Evolutionary conservation across 2,888 invertebrate species (phyloP).

Genomic region (Harpagoxenus sublaevis): DNA sequence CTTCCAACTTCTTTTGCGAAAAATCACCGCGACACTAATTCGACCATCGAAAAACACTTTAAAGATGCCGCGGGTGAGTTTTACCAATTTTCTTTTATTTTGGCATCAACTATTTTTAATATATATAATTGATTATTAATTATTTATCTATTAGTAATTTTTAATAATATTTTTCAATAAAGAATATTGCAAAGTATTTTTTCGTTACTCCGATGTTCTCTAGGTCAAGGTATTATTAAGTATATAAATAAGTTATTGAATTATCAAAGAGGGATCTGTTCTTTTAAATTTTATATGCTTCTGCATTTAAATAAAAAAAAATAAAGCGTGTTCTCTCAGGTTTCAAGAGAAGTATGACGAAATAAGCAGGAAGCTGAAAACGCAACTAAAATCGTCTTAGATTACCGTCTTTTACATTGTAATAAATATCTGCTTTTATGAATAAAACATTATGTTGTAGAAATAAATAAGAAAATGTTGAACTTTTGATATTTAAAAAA

Average conservation of each 20-base stretch:
- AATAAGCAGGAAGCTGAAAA: neutral
- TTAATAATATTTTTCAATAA: neutral
- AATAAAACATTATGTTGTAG: neutral
- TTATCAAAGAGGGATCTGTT: neutral
- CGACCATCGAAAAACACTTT: neutral
- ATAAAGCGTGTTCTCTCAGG: too few species aligned
- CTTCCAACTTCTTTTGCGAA: neutral
- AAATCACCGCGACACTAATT: neutral
- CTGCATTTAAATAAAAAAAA: slow-evolving; percentile 14
- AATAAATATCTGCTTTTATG: slow-evolving; percentile 5
- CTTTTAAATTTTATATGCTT: neutral
- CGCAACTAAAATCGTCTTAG: neutral
- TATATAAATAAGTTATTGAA: neutral
- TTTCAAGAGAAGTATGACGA: neutral
- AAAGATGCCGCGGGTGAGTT: slow-evolving; percentile 78
- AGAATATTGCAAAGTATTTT: neutral
- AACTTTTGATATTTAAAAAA: neutral
- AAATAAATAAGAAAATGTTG: neutral
- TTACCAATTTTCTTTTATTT: neutral
- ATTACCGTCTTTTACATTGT: neutral
- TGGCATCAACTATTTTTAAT: neutral
- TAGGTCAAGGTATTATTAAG: neutral
- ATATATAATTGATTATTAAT: neutral
- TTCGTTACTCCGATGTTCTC: neutral
- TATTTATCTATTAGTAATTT: neutral